These are phyloP conservation scores for Ceuthmochares aereus DNA, from an alignment of 2,113 vertebrate genomes.

Conservation along the genomic window DNA sequence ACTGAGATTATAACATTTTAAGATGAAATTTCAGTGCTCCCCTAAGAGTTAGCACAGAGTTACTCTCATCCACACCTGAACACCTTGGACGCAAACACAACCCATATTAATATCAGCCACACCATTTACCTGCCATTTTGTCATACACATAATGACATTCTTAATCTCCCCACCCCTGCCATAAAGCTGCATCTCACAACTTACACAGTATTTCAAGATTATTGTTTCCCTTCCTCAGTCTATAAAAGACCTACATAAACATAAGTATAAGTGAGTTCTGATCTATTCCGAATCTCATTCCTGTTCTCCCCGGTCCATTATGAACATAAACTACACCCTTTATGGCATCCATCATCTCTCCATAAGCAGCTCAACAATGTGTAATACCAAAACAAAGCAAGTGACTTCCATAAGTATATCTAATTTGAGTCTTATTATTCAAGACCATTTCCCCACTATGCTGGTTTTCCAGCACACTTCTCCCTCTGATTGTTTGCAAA, in stretches of 20 bases:
- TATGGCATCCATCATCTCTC: not conserved
- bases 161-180: not conserved
- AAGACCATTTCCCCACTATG: not conserved
- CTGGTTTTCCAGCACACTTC: not conserved
- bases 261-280: fast-evolving
- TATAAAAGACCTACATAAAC: not conserved
- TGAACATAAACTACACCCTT: not conserved
- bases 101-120: not conserved
- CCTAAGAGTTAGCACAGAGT: not conserved
- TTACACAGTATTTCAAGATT: not conserved
- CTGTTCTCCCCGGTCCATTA: not conserved
- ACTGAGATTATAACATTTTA: not conserved
- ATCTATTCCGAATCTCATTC: not conserved
- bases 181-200: not conserved
- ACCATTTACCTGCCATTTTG: not conserved
- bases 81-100: not conserved
- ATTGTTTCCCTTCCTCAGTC: not conserved
- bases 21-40: not conserved
- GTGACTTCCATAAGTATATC: not conserved
- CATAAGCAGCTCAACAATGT: not conserved
- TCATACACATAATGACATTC: not conserved
- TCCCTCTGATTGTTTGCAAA: not conserved
- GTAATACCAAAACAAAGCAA: not conserved
- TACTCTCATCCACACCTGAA: not conserved
- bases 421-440: not conserved